These are phyloP conservation scores for Amphilophus citrinellus DNA, from an alignment of 2,113 vertebrate genomes.

Conservation along the genomic window DNA sequence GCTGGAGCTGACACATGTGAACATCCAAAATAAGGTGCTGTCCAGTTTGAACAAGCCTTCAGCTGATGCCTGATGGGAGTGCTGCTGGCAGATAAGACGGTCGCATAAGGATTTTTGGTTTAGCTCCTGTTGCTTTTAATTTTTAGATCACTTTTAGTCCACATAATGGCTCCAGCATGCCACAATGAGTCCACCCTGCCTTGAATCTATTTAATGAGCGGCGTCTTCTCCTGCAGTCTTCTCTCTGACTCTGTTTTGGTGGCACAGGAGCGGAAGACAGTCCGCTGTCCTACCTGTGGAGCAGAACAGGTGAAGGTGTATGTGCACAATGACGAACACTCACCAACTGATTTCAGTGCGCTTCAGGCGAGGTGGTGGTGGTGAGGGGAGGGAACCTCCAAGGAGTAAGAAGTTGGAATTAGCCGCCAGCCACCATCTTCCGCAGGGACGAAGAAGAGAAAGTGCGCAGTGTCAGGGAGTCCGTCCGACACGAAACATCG, in stretches of 20 bases:
- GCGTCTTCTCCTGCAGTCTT: background rate
- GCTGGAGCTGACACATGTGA: background rate
- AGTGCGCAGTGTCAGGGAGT: conserved; percentile 22
- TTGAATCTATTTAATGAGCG: background rate
- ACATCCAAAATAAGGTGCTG: background rate
- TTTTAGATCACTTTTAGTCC: background rate
- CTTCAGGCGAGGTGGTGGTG: conserved; percentile 18
- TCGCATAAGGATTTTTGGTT: background rate
- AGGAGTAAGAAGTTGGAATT: conserved; percentile 39
- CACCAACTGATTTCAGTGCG: conserved; percentile 61
- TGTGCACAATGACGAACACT: conserved; percentile 57
- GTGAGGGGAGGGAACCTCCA: background rate
- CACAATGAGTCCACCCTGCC: background rate
- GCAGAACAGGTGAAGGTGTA: conserved; percentile 55
- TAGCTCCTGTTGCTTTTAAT: background rate
- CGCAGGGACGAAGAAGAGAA: conserved; percentile 12
- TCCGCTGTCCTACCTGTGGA: conserved; percentile 70
- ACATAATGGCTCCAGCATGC: conserved; percentile 20
- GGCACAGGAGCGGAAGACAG: background rate
- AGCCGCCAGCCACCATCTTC: conserved; percentile 63
- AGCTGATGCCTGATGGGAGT: background rate
- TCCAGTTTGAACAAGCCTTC: background rate
- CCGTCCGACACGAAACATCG: background rate
- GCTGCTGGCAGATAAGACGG: background rate
- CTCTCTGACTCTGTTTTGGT: background rate